Base-by-base conservation (phyloP, 2,888 invertebrate genomes). In the Andrena chrysosceles region DNA sequence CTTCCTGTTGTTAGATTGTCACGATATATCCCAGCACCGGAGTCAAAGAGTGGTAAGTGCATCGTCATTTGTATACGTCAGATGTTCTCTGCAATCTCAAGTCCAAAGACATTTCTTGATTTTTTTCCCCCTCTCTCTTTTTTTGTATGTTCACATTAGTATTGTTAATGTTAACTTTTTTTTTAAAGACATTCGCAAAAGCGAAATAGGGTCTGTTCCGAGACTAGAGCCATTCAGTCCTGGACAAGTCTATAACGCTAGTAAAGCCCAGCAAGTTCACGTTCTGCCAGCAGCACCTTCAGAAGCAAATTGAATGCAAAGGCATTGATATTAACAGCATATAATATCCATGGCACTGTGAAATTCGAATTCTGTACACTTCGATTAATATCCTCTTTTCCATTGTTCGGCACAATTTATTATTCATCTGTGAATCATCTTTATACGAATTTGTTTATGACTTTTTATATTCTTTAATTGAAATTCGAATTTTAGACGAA, bases 211-310 rank as follows among this genome's bases (percentile, higher is more conserved):
- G 56, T 90, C 92, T 56, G 97, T 97, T 91, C 98, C 98, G 0
- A 96, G 97, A 81, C 94, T 98, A 72, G 97, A 98, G 92, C 98
- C 98, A 0, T 98, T 98, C 94, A 97, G 97, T 92, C 96, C 97
- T 0, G 98, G 98, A 0, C 98, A 99, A 94, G 97, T 99, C 26
- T 99, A 98, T 94, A 98, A 99, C 94, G 96, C 97, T 85, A 98
- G 98, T 87, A 98, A 98, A 94, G 98, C 98, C 77, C 96, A 96
- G 92, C 99, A 99, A 94, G 97, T 99, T 42, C 98, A 99, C 91
- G 98, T 99, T 31, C 95, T 98, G 87, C 95, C 94, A 86, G 92
- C 93, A 67, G 90, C 90, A 68, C 89, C 92, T 71, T 87, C 92
- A 72, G 93, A 93, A 85, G 86, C 87, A 77, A 91, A 89, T 80